Percentiles rank a stretch among this genome's conserved stretches.
These are phyloP conservation scores for Umimayanthus chanpuru DNA, from an alignment of 92 coral and sea anemone species.

Conservation along the genomic window DNA sequence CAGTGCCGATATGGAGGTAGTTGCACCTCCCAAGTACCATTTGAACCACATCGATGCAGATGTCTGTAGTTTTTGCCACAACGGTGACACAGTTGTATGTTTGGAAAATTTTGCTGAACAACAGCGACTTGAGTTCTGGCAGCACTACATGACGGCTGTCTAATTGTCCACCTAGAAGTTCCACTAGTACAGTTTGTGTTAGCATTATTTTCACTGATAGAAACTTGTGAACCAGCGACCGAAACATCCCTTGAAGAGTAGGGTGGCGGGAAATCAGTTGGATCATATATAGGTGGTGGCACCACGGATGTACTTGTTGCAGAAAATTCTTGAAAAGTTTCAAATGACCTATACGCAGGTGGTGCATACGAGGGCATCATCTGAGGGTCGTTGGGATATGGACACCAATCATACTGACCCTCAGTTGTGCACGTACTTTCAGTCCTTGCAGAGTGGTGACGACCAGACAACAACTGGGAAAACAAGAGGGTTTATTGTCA, in stretches of 20 bases:
- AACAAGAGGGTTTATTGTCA: neutral
- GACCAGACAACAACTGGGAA: slow-evolving; percentile 59
- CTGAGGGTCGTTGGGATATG: slow-evolving; percentile 79
- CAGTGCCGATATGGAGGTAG: slow-evolving; percentile 29
- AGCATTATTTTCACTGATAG: slow-evolving; percentile 40
- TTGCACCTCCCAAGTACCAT: neutral
- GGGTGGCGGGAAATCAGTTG: slow-evolving; percentile 97
- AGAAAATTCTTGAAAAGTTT: slow-evolving; percentile 81
- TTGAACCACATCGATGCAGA: slow-evolving; percentile 10
- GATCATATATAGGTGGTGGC: slow-evolving; percentile 97
- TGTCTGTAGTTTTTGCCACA: slow-evolving; percentile 20
- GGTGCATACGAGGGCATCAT: slow-evolving; percentile 93
- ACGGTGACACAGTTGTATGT: neutral
- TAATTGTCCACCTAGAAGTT: neutral
- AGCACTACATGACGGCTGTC: neutral
- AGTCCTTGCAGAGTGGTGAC: slow-evolving; percentile 70
- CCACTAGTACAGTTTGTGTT: neutral
- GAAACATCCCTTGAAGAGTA: slow-evolving; percentile 93
- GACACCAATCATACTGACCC: slow-evolving; percentile 85
- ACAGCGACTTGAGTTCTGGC: neutral
- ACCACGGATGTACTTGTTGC: slow-evolving; percentile 71
- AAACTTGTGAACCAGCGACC: slow-evolving; percentile 70
- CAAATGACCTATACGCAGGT: slow-evolving; percentile 85
- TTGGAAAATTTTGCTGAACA: neutral
- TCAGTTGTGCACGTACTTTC: slow-evolving; percentile 56